Evolutionary conservation across 2,113 vertebrate species (phyloP).

Genomic region (Hipposideros armiger): DNA sequence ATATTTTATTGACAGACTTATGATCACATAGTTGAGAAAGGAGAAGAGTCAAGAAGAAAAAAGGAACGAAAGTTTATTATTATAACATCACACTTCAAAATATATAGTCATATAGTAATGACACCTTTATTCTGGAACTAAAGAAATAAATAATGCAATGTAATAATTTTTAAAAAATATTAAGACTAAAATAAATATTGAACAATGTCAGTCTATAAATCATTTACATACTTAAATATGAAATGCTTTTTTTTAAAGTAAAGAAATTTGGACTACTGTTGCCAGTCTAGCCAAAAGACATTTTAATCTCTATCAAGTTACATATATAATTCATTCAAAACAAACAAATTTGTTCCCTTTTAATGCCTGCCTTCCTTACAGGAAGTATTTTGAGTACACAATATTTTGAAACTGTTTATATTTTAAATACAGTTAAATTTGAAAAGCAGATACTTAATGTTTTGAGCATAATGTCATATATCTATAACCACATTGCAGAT

Average conservation of each 20-base stretch:
- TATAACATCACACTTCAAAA: slow-evolving; percentile 79
- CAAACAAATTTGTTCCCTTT: slow-evolving; percentile 40
- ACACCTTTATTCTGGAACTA: slow-evolving; percentile 49
- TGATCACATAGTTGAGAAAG: slow-evolving; percentile 78
- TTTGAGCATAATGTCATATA: slow-evolving; percentile 50
- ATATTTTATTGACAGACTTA: slow-evolving; percentile 86
- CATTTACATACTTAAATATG: slow-evolving; percentile 61
- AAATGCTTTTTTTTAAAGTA: slow-evolving; percentile 71
- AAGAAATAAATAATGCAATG: slow-evolving; percentile 75
- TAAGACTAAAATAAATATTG: slow-evolving; percentile 75
- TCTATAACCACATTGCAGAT: background rate
- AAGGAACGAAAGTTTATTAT: slow-evolving; percentile 65
- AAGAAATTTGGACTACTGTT: slow-evolving; percentile 70
- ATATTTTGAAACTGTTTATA: background rate
- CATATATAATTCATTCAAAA: slow-evolving; percentile 68
- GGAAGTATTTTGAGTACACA: slow-evolving; percentile 26
- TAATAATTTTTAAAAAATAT: slow-evolving; percentile 80
- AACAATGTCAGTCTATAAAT: slow-evolving; percentile 64
- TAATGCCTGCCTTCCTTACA: slow-evolving; percentile 47
- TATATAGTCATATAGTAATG: slow-evolving; percentile 53
- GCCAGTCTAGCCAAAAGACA: slow-evolving; percentile 66
- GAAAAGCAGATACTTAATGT: slow-evolving; percentile 55
- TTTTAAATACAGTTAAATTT: slow-evolving; percentile 69
- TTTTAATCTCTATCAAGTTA: slow-evolving; percentile 64
- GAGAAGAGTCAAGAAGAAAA: slow-evolving; percentile 72